A percentile compares a stretch with the other conserved stretches of the same genome.
These are phyloP conservation scores for Cyphomyrmex costatus DNA, from an alignment of 1,140 invertebrate genomes.

Conservation along the genomic window DNA sequence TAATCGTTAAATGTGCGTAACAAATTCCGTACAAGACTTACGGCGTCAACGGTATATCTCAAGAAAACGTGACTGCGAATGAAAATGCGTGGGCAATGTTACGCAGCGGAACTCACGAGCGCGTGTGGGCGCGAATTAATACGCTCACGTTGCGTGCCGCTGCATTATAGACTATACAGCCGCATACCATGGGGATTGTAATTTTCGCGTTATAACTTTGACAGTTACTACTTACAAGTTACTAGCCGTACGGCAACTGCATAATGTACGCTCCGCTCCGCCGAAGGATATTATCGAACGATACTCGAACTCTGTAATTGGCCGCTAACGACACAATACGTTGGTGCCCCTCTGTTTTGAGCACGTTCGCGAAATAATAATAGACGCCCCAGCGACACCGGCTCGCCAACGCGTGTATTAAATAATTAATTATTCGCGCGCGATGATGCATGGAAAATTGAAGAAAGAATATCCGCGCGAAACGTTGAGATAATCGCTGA, in stretches of 20 bases:
- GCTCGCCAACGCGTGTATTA: not conserved
- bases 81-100: not conserved
- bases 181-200: constrained; percentile 30
- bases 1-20: not conserved
- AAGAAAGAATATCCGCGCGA: not conserved
- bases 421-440: constrained; percentile 29
- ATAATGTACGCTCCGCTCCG: not conserved
- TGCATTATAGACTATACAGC: not conserved
- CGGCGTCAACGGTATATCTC: not conserved
- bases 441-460: not conserved
- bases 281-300: constrained; percentile 49
- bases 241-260: not conserved
- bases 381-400: not conserved
- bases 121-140: constrained; percentile 27
- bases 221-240: constrained; percentile 61
- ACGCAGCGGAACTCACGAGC: not conserved
- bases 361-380: constrained; percentile 45
- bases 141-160: constrained; percentile 2
- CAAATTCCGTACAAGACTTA: constrained; percentile 1
- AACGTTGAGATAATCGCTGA: not conserved
- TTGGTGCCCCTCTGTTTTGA: constrained; percentile 11
- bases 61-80: constrained; percentile 12
- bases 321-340: constrained; percentile 50
- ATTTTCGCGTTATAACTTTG: constrained; percentile 52
- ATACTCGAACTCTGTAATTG: constrained; percentile 53